Evolutionary conservation across 2,113 vertebrate genomes (phyloP).

Genomic region (Larimichthys polyactis): DNA sequence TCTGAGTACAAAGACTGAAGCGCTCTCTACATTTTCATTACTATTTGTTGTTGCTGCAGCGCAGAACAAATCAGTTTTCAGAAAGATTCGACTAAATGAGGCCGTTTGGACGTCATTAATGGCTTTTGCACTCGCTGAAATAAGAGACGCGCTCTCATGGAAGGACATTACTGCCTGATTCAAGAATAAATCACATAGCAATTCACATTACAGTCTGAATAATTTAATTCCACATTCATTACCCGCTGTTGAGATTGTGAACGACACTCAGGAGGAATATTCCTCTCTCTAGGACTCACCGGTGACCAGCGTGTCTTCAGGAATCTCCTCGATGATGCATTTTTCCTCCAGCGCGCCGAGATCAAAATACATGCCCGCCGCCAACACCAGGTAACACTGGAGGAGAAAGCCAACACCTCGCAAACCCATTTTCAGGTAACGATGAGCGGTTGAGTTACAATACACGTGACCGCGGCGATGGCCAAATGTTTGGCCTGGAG

Average conservation of each 20-base stretch:
- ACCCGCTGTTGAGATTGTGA: slow-evolving; percentile 3
- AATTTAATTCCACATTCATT: slow-evolving; percentile 15
- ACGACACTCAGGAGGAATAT: slow-evolving; percentile 17
- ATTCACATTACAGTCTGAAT: slow-evolving; percentile 5
- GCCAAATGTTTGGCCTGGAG: slow-evolving; percentile 28
- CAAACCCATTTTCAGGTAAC: slow-evolving; percentile 59
- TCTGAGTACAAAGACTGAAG: background rate
- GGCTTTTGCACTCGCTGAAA: slow-evolving; percentile 25
- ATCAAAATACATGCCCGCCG: slow-evolving; percentile 90
- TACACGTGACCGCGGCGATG: slow-evolving; percentile 3
- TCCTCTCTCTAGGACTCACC: slow-evolving; percentile 81
- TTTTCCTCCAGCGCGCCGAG: slow-evolving; percentile 89
- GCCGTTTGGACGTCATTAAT: background rate
- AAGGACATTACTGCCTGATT: background rate
- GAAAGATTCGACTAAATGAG: background rate
- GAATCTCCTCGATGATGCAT: slow-evolving; percentile 93
- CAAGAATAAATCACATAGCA: slow-evolving; percentile 15
- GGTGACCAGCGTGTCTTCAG: slow-evolving; percentile 86
- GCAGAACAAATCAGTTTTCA: background rate
- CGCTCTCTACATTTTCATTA: background rate
- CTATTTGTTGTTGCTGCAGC: background rate
- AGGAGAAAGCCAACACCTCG: slow-evolving; percentile 67
- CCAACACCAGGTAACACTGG: slow-evolving; percentile 78
- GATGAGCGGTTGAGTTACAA: slow-evolving; percentile 29
- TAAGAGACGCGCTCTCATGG: background rate